Conservation (phyloP, 2,113 vertebrate genomes). For the Caranx melampygus region DNA sequence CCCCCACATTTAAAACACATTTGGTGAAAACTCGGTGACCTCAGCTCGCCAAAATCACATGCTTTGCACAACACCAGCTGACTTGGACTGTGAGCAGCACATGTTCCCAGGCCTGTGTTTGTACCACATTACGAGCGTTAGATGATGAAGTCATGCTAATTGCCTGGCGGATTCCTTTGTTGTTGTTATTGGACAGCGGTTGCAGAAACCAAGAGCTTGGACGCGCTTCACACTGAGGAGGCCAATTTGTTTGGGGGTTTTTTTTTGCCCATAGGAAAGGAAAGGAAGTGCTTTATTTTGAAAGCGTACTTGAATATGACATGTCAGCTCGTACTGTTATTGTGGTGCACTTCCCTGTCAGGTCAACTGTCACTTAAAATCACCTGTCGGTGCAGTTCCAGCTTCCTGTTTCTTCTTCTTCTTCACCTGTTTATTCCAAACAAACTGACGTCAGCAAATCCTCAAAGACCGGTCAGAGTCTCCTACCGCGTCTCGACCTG, state of each 20-base stretch:
- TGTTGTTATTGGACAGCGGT: not conserved
- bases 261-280: no score
- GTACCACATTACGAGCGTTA: not conserved
- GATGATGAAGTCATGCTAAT: not conserved
- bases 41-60: not conserved
- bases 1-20: not conserved
- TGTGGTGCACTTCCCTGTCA: not conserved
- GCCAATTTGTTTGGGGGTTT: no score
- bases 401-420: not conserved
- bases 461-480: no score
- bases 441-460: not conserved
- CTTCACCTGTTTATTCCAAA: not conserved
- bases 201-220: no score
- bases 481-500: not conserved
- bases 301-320: no score
- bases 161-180: no score
- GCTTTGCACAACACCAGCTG: slow-evolving; percentile 25
- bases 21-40: not conserved
- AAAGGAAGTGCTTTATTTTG: not conserved
- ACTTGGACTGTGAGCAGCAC: not conserved
- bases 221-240: no score
- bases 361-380: not conserved
- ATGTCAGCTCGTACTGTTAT: not conserved
- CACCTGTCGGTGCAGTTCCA: not conserved
- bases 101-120: not conserved